phyloP scores from a whole-genome alignment of 2,888 invertebrate genomes.

The Papilio protenor region DNA sequence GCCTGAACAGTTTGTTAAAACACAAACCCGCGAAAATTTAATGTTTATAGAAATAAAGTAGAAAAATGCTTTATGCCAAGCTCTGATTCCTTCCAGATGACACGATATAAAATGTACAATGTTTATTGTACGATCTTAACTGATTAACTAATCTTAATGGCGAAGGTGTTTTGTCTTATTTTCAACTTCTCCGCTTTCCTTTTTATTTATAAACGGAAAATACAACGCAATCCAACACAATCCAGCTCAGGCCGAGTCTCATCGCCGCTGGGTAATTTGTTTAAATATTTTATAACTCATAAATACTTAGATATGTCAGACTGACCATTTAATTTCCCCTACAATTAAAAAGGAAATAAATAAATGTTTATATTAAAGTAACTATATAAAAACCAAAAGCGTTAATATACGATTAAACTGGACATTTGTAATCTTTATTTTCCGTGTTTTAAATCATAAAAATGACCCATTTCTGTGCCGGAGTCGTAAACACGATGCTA shows the following conservation, averaged over 20 bases:
- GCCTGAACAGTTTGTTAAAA: constrained; percentile 4
- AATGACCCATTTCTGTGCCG: constrained; percentile 25
- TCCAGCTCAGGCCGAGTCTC: neutral
- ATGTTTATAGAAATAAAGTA: constrained; percentile 12
- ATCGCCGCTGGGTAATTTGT: neutral
- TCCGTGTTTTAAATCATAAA: constrained; percentile 28
- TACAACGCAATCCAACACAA: neutral
- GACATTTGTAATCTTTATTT: neutral
- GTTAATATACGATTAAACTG: neutral
- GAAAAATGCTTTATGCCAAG: neutral
- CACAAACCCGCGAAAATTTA: neutral
- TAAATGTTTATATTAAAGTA: neutral
- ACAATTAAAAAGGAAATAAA: constrained; percentile 12
- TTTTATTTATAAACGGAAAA: neutral
- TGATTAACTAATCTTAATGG: neutral
- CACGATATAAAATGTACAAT: neutral
- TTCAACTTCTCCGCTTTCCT: neutral
- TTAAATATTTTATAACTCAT: neutral
- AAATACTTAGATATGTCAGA: neutral
- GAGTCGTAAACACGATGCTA: neutral
- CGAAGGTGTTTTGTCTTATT: neutral
- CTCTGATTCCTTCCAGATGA: constrained; percentile 5
- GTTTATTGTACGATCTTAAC: neutral
- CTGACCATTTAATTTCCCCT: neutral
- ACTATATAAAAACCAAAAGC: neutral